Evolutionary conservation across 1,140 invertebrate species (phyloP), one percentile per base, ranked within the genome.

Genomic region (Heliconius himera): DNA sequence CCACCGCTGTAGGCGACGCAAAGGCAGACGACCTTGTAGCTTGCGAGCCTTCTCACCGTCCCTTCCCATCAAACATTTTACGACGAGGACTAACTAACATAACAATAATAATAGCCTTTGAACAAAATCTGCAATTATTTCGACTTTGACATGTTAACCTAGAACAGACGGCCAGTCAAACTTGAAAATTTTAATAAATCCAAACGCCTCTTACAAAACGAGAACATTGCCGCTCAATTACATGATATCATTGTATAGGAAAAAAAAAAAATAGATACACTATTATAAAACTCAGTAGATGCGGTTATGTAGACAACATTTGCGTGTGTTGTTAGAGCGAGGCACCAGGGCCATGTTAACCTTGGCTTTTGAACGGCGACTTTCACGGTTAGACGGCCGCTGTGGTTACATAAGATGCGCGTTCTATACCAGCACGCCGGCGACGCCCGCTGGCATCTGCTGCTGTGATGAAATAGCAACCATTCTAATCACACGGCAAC

Each of bases 301-400:
- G 87, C 88, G 83, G 86, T 90, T 83, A 84, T 88, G 85, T 88
- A 73, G 60, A 66, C 73, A 90, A 88, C 87, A 89, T 91, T 93
- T 87, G 90, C 91, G 89, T 91, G 87, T 91, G 88, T 86, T 84
- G 88, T 87, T 84, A 83, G 86, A 85, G 74, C 85, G 85, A 88
- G 87, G 85, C 85, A 87, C 88, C 89, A 91, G 87, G 93, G 93
- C 89, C 91, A 82, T 84, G 88, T 80, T 92, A 92, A 94, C 93
- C 93, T 94, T 94, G 93, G 92, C 92, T 94, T 92, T 93, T 93
- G 93, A 94, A 90, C 87, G 92, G 91, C 87, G 90, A 94, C 93
- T 94, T 94, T 94, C 93, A 94, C 92, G 93, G 92, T 94, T 93
- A 93, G 92, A 91, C 91, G 89, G 88, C 81, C 89, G 89, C 74